These are phyloP conservation scores for Resseliella maxima DNA, from an alignment of 2,888 invertebrate species.

Conservation along the genomic window DNA sequence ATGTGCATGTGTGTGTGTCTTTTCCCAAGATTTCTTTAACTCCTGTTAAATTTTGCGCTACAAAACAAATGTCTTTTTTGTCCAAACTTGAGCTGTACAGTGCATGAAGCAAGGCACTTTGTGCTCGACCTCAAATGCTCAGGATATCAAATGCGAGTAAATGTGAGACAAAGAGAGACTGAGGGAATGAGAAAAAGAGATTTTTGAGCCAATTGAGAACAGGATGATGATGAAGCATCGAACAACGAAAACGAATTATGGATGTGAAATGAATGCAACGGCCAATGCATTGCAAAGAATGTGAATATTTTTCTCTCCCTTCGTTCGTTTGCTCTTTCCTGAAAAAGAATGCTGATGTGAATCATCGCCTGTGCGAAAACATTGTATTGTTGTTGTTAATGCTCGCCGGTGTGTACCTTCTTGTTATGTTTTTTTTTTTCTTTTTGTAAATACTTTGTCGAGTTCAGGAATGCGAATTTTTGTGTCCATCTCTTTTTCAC, in stretches of 20 bases:
- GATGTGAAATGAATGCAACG: conserved; percentile 27
- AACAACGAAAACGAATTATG: conserved; percentile 53
- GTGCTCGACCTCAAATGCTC: not conserved
- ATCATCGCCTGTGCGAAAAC: conserved; percentile 30
- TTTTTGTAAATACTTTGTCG: not conserved
- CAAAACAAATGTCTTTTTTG: conserved; percentile 53
- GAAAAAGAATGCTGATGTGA: conserved; percentile 53
- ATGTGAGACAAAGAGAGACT: no score
- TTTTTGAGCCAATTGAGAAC: no score
- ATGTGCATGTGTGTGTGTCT: conserved; percentile 24
- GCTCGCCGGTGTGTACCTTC: not conserved
- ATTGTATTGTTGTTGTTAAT: not conserved
- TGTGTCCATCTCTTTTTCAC: conserved; percentile 53
- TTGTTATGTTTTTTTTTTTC: not conserved
- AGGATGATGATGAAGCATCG: conserved; percentile 41
- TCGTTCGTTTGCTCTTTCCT: not conserved
- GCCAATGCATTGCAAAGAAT: conserved; percentile 49
- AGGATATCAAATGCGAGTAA: no score
- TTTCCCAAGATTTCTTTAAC: conserved; percentile 51
- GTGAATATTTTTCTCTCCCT: not conserved
- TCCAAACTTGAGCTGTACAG: not conserved
- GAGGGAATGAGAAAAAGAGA: no score
- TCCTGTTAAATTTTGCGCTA: conserved; percentile 47
- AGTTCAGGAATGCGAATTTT: conserved; percentile 51
- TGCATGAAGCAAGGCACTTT: not conserved